Base-by-base conservation (phyloP, 1,140 invertebrate species). In the Subanguina moxae region DNA sequence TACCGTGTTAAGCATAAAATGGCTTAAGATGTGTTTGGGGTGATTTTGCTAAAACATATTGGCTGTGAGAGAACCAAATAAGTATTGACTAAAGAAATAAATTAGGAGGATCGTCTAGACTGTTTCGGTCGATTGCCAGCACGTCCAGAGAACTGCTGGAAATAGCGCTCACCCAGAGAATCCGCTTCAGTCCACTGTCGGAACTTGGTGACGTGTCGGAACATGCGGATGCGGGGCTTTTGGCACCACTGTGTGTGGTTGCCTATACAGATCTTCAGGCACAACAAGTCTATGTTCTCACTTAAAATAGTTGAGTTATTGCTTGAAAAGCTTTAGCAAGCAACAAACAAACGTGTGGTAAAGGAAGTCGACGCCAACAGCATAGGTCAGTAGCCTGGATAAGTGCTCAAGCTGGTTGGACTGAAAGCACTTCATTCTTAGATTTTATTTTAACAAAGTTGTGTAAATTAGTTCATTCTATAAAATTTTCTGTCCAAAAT, bases 181-280 rank as follows among this genome's bases (percentile, higher is more conserved):
- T 75, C 66, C 5, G 80, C 80, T 62, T 79, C 77, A 21, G 73
- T 73, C 77, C 77, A 79, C 62, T 82, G 77, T 17, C 78, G 76
- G 57, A 79, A 79, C 23, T 74, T 67, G 28, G 80, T 80, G 9
- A 79, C 80, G 57, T 79, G 77, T 13, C 80, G 64, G 61, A 79
- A 79, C 13, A 79, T 23, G 25, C 77, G 77, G 27, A 77, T 74
- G 61, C 80, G 70, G 32, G 66, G 81, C 42, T 80, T 78, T 43
- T 74, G 80, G 56, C 74, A 76, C 80, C 80, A 79, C 9, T 64
- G 75, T 1, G 64, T 71, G 9, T 71, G 70, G 25, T 65, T 63
- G 21, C 56, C 57, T 15, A 80, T 79, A 52, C 68, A 70, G 64
- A 73, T 66, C 32, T 72, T 70, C 7, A 82, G 63, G 61, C 77